Evolutionary conservation across 2,797 vertebrate species (phyloP).

Genomic region (Alauda arvensis): DNA sequence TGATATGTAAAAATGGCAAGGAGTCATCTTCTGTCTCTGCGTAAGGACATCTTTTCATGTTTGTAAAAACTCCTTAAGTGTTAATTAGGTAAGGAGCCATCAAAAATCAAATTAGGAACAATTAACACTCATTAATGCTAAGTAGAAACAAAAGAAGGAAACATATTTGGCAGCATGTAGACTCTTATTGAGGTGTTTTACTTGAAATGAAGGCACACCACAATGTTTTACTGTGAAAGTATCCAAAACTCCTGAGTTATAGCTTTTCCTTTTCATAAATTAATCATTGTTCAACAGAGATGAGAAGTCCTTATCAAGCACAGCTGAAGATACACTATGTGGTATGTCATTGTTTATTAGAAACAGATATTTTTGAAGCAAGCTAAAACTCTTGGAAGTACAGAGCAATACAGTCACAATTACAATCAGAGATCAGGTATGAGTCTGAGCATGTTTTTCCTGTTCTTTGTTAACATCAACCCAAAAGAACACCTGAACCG

Average conservation of each 20-base stretch:
- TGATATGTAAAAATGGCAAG: constrained; percentile 43
- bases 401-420: neutral
- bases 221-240: neutral
- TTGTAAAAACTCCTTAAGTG: constrained; percentile 36
- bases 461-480: neutral
- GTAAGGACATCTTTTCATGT: constrained; percentile 30
- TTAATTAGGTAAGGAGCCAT: constrained; percentile 53
- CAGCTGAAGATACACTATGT: neutral
- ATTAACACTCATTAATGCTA: constrained; percentile 23
- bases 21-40: neutral
- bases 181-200: neutral
- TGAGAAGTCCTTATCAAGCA: neutral
- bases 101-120: constrained; percentile 55
- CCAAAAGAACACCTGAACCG: neutral
- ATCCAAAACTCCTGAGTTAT: neutral
- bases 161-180: neutral
- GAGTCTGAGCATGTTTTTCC: neutral
- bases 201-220: neutral
- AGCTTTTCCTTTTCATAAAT: neutral
- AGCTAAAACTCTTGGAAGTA: neutral
- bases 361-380: neutral
- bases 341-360: neutral
- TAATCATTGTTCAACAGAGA: neutral
- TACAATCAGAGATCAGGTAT: neutral
- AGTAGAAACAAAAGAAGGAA: constrained; percentile 27